Evolutionary conservation across 2,113 vertebrate species (phyloP), one percentile per base, ranked within the genome.

Genomic region (Pimephales promelas): DNA sequence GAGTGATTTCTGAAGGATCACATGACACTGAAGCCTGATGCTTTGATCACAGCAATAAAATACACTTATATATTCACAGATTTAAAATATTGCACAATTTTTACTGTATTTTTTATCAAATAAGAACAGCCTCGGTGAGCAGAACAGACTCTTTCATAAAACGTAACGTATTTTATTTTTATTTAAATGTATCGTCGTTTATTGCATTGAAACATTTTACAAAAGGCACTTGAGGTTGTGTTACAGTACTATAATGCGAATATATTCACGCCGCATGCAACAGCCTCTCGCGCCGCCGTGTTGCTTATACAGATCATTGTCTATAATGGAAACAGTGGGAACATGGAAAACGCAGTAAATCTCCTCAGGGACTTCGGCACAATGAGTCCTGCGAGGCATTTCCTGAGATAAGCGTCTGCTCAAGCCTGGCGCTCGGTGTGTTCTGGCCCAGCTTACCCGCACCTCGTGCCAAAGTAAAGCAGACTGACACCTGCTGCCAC

Each of bases 301-400:
- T 20, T 52, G 43, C 72, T 34, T 24, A 31, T 49, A 47, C 2
- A 74, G n/a, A 31, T 47, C 45, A 22, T 16, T 9, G 20, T 40
- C 28, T n/a, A 3, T 54, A 14, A 22, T 10, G 49, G 49, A 79
- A 68, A 47, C 36, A n/a, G 57, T 54, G 24, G 76, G 34, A 70
- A 14, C 28, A 75, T 18, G 24, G 73, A 64, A n/a, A 83, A 28
- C 9, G 43, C 20, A 28, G 24, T 82, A 79, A 87, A 85, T 85
- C 79, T 83, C 57, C 34, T 56, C 2, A 9, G 66, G 11, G 45
- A 54, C 77, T 18, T 45, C 54, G 72, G 59, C 66, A 78, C 79
- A 73, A 87, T 64, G 72, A 81, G 43, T 52, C n/a, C 3, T 45
- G 56, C 52, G n/a, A 36, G 22, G 34, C 14, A 22, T 66, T 85